phyloP scores from a whole-genome alignment of 2,888 invertebrate genomes.

The Dicyrtoma fusca region DNA sequence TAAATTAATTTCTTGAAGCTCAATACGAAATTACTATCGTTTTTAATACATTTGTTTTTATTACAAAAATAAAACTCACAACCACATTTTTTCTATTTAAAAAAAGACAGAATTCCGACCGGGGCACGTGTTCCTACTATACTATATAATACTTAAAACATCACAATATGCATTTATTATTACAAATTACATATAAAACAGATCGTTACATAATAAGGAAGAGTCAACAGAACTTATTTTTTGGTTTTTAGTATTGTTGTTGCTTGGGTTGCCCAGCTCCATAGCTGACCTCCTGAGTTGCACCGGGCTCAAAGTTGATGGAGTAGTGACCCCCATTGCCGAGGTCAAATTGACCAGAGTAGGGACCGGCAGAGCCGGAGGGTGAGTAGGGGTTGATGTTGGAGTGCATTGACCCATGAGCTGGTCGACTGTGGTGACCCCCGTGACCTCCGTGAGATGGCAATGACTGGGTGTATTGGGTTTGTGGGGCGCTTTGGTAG shows the following conservation, averaged over 20 bases:
- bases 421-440: constrained; percentile 18
- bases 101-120: too few relatives aligned
- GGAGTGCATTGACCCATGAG: constrained; percentile 31
- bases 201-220: constrained; percentile 7
- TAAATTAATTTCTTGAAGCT: too few relatives aligned
- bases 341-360: constrained; percentile 52
- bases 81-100: too few relatives aligned
- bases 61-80: too few relatives aligned
- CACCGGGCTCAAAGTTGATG: constrained; percentile 52
- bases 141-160: too few relatives aligned
- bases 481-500: constrained; percentile 36
- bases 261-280: constrained; percentile 11
- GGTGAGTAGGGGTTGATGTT: constrained; percentile 40
- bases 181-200: constrained; percentile 1
- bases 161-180: neutral
- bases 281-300: constrained; percentile 43
- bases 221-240: constrained; percentile 2
- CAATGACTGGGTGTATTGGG: constrained; percentile 31
- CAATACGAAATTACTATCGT: too few relatives aligned
- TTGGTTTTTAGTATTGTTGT: constrained; percentile 33
- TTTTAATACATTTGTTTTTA: too few relatives aligned
- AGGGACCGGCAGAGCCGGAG: constrained; percentile 46
- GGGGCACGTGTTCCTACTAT: too few relatives aligned
- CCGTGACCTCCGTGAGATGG: constrained; percentile 22
- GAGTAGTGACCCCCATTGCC: constrained; percentile 54